These are phyloP conservation scores for Metellina segmentata DNA, from an alignment of 2,888 invertebrate species.

Conservation along the genomic window DNA sequence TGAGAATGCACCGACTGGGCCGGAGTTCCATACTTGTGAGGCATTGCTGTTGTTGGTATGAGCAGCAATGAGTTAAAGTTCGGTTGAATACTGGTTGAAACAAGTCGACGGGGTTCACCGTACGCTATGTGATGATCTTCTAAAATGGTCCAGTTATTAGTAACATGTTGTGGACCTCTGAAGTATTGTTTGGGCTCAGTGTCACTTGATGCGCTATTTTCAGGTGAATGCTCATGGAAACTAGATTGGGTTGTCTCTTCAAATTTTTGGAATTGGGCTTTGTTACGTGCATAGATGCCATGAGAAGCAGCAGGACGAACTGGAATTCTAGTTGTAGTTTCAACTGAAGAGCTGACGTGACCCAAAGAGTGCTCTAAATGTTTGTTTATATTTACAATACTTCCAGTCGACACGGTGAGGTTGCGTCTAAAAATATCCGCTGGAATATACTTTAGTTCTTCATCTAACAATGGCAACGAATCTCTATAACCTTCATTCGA, in stretches of 20 bases:
- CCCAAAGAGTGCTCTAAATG: background rate
- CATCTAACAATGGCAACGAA: background rate
- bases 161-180: conserved; percentile 64
- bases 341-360: background rate
- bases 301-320: conserved; percentile 20
- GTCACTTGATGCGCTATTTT: conserved; percentile 3
- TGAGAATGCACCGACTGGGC: conserved; percentile 2
- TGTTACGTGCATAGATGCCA: conserved; percentile 49
- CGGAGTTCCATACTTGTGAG: background rate
- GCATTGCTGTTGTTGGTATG: conserved; percentile 24
- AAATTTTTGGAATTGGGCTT: conserved; percentile 45
- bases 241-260: conserved; percentile 17
- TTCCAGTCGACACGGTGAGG: background rate
- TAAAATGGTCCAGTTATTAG: conserved; percentile 47
- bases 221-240: background rate
- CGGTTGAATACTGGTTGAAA: conserved; percentile 37
- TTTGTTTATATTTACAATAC: background rate
- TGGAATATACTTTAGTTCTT: conserved; percentile 37
- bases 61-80: conserved; percentile 32
- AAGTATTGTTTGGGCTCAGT: conserved; percentile 60
- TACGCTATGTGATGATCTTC: conserved; percentile 41
- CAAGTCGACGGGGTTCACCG: conserved; percentile 18
- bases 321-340: background rate
- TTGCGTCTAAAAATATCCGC: conserved; percentile 52
- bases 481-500: background rate